Conservation (phyloP, 1,140 invertebrate genomes). For the Nilaparvata lugens region DNA sequence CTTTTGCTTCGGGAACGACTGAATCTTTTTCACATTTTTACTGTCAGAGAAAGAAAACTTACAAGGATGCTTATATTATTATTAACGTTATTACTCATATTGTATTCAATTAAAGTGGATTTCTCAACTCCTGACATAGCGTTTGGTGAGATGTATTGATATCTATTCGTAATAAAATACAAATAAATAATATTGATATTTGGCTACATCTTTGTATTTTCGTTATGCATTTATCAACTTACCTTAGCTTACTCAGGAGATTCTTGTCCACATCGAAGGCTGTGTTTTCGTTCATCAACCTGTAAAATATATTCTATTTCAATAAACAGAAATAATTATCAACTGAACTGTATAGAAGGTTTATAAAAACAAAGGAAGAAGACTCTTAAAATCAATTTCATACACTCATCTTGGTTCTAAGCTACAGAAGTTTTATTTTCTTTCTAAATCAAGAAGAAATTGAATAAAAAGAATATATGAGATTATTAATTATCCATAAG, state of each 20-base stretch:
- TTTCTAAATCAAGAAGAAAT: neutral
- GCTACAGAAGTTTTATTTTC: neutral
- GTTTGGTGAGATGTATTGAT: neutral
- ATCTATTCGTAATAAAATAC: neutral
- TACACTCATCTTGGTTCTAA: neutral
- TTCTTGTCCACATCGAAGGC: constrained; percentile 77
- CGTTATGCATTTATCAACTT: constrained; percentile 22
- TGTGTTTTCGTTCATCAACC: constrained; percentile 76
- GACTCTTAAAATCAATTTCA: neutral
- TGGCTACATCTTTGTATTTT: too few relatives aligned
- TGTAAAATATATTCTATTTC: constrained; percentile 32
- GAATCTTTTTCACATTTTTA: too few relatives aligned
- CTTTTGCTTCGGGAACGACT: too few relatives aligned
- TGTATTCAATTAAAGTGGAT: neutral
- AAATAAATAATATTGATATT: neutral
- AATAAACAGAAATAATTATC: neutral
- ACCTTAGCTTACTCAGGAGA: constrained; percentile 69
- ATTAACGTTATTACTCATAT: neutral
- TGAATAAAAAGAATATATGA: neutral
- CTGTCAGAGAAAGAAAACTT: too few relatives aligned
- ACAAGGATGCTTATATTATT: too few relatives aligned
- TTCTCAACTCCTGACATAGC: neutral
- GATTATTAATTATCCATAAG: too few relatives aligned
- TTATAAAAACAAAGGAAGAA: constrained; percentile 7
- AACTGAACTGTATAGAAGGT: neutral